Conservation (phyloP, 2,888 invertebrate genomes). For the Tenthredo notha region DNA sequence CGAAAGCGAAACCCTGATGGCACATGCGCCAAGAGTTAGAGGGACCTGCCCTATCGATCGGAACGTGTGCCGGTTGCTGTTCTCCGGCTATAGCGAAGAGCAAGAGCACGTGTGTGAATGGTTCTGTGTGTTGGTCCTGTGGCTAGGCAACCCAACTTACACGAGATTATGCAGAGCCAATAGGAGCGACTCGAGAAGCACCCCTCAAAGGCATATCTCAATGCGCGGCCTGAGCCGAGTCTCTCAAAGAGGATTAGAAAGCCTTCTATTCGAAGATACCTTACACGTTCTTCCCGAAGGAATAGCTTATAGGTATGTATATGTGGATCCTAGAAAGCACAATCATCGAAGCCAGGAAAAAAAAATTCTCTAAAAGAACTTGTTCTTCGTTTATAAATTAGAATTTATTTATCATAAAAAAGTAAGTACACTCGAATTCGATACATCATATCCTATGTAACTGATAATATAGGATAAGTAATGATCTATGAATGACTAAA, state of each 20-base stretch:
- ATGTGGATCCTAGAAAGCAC: conserved; percentile 8
- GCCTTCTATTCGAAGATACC: conserved; percentile 71
- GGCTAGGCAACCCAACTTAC: conserved; percentile 77
- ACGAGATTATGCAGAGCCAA: conserved; percentile 75
- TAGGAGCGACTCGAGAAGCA: conserved; percentile 69
- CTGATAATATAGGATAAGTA: background rate
- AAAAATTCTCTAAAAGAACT: background rate
- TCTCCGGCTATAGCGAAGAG: conserved; percentile 32
- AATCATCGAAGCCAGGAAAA: conserved; percentile 15
- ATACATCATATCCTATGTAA: background rate
- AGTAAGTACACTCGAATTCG: background rate
- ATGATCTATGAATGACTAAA: background rate
- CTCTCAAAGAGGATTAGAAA: conserved; percentile 77
- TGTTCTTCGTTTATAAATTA: background rate
- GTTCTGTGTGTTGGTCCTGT: conserved; percentile 69
- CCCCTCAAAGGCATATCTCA: conserved; percentile 75
- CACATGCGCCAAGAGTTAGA: conserved; percentile 74
- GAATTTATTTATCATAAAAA: background rate
- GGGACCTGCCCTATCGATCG: conserved; percentile 77
- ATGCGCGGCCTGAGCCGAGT: conserved; percentile 72
- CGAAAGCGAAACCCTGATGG: conserved; percentile 53
- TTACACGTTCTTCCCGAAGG: conserved; percentile 52
- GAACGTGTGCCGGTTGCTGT: conserved; percentile 58
- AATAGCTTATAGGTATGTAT: conserved; percentile 8
- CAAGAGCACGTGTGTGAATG: conserved; percentile 68